phyloP scores from a whole-genome alignment of 2,113 vertebrate species.

The Rousettus leschenaultii region DNA sequence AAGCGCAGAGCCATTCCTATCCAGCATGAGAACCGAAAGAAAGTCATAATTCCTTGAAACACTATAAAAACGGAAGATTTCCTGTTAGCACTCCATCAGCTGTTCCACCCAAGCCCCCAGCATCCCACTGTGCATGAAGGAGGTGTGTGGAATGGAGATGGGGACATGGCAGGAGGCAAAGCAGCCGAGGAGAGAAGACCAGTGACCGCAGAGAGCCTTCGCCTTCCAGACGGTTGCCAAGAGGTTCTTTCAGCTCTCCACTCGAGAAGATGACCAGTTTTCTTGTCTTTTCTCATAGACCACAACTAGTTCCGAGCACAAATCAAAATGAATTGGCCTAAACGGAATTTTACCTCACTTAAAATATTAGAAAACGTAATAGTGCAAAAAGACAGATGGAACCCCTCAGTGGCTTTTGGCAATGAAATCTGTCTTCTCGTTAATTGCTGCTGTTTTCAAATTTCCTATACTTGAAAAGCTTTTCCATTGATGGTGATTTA shows the following conservation, averaged over 20 bases:
- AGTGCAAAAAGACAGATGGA: not conserved
- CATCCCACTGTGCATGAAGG: not conserved
- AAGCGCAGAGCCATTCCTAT: not conserved
- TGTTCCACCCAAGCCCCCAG: rapidly evolving
- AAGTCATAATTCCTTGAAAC: not conserved
- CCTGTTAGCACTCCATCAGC: not conserved
- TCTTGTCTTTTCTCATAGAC: not conserved
- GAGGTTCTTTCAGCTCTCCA: not conserved
- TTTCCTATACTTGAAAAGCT: not conserved
- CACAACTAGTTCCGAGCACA: not conserved
- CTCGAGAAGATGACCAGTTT: not conserved
- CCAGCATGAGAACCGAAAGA: not conserved
- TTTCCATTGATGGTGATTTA: not conserved
- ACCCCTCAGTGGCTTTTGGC: not conserved
- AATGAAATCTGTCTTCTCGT: conserved; percentile 22
- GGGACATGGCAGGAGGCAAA: not conserved
- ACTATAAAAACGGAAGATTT: not conserved
- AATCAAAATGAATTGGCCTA: not conserved
- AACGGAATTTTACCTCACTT: not conserved
- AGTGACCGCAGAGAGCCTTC: not conserved
- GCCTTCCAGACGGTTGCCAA: not conserved
- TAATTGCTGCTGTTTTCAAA: not conserved
- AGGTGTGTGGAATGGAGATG: not conserved
- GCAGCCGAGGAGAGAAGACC: not conserved
- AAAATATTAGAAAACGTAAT: not conserved